Evolutionary conservation across 2,113 vertebrate species (phyloP).

Genomic region (Plectropomus leopardus): DNA sequence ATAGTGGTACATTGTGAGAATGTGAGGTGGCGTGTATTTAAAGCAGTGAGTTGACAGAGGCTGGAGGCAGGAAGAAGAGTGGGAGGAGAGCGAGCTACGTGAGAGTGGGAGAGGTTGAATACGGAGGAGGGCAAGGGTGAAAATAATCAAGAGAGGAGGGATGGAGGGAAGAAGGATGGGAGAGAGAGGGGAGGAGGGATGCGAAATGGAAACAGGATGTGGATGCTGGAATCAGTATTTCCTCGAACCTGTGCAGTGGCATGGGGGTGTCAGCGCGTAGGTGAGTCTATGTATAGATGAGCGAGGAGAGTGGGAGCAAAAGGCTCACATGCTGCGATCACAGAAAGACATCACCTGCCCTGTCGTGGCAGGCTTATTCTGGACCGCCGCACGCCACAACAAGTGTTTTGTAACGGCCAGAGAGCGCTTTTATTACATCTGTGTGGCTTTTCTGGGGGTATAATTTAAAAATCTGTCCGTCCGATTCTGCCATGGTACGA

Average conservation of each 20-base stretch:
- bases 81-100: conserved; percentile 65
- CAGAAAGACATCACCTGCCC: conserved; percentile 23
- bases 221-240: conserved; percentile 44
- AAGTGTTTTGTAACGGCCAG: not conserved
- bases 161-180: conserved; percentile 24
- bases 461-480: conserved; percentile 1
- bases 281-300: conserved; percentile 74
- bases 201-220: conserved; percentile 43
- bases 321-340: conserved; percentile 29
- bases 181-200: conserved; percentile 2
- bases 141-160: conserved; percentile 66
- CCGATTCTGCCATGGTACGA: not conserved
- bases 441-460: not conserved
- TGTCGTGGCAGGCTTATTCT: conserved; percentile 15
- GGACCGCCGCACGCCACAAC: not conserved
- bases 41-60: conserved; percentile 53
- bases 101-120: conserved; percentile 72
- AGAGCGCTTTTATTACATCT: conserved; percentile 7
- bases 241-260: conserved; percentile 47
- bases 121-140: conserved; percentile 75
- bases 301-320: conserved; percentile 42
- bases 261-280: conserved; percentile 65
- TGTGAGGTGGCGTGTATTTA: conserved; percentile 67
- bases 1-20: conserved; percentile 29
- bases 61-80: conserved; percentile 69